Evolutionary conservation across 1,140 invertebrate genomes (phyloP), one percentile per base, ranked within the genome.

Genomic region (Caenorhabditis brenneri): DNA sequence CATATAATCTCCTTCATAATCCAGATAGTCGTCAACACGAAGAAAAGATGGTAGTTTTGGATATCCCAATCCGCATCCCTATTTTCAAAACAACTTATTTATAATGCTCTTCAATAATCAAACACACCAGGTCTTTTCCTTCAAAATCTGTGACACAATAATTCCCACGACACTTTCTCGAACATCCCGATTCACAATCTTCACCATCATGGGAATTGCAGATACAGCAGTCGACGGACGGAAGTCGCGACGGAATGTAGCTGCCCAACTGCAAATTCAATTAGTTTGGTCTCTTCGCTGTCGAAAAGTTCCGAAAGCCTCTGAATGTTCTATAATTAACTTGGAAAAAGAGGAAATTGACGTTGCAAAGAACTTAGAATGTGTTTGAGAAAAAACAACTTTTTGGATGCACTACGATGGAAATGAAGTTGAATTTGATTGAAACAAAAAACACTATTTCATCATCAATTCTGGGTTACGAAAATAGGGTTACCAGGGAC

Each of bases 81-180:
- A 53, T n/a, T 27, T 29, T 16, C 7, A 22, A 2, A 80, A 46
- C n/a, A n/a, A 49, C 4, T 19, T 15, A 55, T 74, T 33, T 39
- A 39, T 22, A 16, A 27, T 86, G 7, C n/a, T 48, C 22, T 29
- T 10, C 19, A 27, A 36, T 16, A n/a, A 65, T 58, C 9, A 19
- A 27, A 22, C 29, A 46, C 69, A 88, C 88, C 86, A 90, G 89
- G 51, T 90, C 89, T 31, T 89, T 79, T 33, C 89, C 90, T 48
- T 90, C 90, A 86, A 90, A 90, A 82, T 90, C 89, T 16, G 89
- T 83, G 16, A 90, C 85, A 80, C 89, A 90, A 55, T 90, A 90
- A 58, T 90, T 91, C 36, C 89, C 89, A 22, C 86, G 79, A 83
- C 89, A 90, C 12, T 80, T 87, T 24, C 81, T 55, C 1, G 81